Conservation (phyloP, 1,140 invertebrate species). For the Trialeurodes vaporariorum region DNA sequence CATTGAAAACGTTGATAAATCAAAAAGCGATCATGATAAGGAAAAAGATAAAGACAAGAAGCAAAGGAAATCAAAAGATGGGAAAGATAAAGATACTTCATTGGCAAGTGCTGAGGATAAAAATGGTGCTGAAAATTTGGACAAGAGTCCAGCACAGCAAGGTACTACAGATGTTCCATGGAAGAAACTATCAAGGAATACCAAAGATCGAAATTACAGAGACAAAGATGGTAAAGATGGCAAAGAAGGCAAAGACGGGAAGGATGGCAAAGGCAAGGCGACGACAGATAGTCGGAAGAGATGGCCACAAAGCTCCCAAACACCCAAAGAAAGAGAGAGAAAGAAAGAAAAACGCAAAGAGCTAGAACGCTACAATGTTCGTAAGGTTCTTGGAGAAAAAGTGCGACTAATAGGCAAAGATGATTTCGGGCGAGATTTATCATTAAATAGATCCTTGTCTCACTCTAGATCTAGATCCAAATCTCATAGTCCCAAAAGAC, state of each 20-base stretch:
- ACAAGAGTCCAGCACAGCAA: conserved; percentile 27
- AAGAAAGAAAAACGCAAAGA: conserved; percentile 64
- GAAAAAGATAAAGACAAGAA: conserved; percentile 44
- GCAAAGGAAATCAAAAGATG: conserved; percentile 35
- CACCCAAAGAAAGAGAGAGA: conserved; percentile 30
- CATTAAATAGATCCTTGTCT: conserved; percentile 32
- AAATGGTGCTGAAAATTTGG: conserved; percentile 41
- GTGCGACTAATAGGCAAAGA: conserved; percentile 52
- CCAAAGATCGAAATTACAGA: conserved; percentile 69
- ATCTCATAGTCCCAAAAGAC: conserved; percentile 6
- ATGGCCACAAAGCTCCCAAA: conserved; percentile 17
- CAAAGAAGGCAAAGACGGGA: conserved; percentile 33
- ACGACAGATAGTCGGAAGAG: background rate
- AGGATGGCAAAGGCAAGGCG: too few relatives aligned
- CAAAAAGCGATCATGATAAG: conserved; percentile 35
- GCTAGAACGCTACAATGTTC: conserved; percentile 66
- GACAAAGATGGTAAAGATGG: conserved; percentile 33
- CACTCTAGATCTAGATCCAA: conserved; percentile 3
- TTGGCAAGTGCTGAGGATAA: conserved; percentile 43
- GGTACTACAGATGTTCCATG: conserved; percentile 43
- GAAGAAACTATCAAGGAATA: conserved; percentile 67
- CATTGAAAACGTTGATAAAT: conserved; percentile 36
- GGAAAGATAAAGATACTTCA: conserved; percentile 34
- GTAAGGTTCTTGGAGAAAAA: conserved; percentile 59
- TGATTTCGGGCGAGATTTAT: conserved; percentile 63